phyloP scores from a whole-genome alignment of 2,888 invertebrate genomes.

The Augiades crinisus region DNA sequence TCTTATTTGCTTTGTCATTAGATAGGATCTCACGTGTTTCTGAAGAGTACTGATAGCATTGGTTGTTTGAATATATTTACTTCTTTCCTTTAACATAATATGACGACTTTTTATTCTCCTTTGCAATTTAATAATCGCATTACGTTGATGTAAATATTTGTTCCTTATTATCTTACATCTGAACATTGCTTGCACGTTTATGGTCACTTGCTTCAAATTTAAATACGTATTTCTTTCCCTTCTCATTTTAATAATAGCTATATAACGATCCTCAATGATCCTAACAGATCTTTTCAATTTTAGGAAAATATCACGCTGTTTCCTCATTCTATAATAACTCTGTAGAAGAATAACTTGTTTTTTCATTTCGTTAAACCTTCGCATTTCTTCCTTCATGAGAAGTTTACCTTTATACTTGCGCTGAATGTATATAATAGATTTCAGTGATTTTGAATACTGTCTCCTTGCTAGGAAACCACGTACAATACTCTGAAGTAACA shows the following conservation, averaged over 20 bases:
- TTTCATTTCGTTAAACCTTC: conserved; percentile 40
- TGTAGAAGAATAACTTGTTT: conserved; percentile 60
- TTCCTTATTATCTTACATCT: conserved; percentile 64
- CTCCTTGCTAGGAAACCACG: conserved; percentile 50
- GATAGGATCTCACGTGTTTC: conserved; percentile 60
- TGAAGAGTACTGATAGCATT: conserved; percentile 71
- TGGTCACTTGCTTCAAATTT: conserved; percentile 48
- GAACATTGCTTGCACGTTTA: conserved; percentile 70
- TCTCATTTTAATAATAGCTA: conserved; percentile 58
- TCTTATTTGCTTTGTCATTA: conserved; percentile 46
- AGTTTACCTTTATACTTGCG: conserved; percentile 59
- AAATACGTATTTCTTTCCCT: conserved; percentile 46
- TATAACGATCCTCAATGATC: conserved; percentile 46
- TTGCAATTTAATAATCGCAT: conserved; percentile 69
- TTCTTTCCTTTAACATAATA: conserved; percentile 54
- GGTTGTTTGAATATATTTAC: conserved; percentile 55
- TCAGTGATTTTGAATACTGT: conserved; percentile 44
- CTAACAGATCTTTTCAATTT: conserved; percentile 49
- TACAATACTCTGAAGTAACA: conserved; percentile 51
- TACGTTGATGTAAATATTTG: conserved; percentile 49
- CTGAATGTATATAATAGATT: conserved; percentile 55
- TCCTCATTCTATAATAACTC: conserved; percentile 60
- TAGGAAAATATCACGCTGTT: conserved; percentile 42
- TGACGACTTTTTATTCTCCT: conserved; percentile 68
- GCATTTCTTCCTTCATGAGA: conserved; percentile 57